phyloP scores from a whole-genome alignment of 2,797 vertebrate genomes.

The Artibeus lituratus region DNA sequence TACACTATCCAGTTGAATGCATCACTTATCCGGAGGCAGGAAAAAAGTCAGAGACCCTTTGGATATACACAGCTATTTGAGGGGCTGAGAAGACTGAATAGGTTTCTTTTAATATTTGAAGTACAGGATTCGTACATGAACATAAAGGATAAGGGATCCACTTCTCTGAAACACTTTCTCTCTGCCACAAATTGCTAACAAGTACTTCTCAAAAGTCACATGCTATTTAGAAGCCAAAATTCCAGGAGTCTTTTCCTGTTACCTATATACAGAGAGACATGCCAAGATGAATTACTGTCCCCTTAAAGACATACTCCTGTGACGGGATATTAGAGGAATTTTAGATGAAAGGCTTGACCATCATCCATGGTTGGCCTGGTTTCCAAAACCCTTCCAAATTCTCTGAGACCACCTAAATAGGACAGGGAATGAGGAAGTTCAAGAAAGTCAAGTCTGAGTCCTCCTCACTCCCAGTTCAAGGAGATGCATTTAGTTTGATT shows the following conservation, averaged over 20 bases:
- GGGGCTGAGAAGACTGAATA: neutral
- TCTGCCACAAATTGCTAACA: neutral
- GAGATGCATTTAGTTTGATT: neutral
- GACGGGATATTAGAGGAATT: neutral
- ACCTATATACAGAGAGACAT: neutral
- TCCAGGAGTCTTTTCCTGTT: neutral
- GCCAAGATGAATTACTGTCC: neutral
- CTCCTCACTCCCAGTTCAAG: neutral
- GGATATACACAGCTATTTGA: neutral
- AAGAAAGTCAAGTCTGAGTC: neutral
- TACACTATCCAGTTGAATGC: neutral
- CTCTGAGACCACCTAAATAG: neutral
- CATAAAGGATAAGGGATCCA: neutral
- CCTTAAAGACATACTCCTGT: neutral
- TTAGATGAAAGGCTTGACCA: neutral
- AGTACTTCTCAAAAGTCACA: neutral
- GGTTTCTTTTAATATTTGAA: neutral
- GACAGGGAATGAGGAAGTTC: neutral
- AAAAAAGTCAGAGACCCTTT: neutral
- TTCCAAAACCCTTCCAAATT: conserved; percentile 22
- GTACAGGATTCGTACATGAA: neutral
- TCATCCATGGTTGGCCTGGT: neutral
- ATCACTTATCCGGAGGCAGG: neutral
- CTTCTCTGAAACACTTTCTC: neutral
- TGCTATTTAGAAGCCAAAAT: neutral